phyloP scores from a whole-genome alignment of 2,888 invertebrate genomes.

The Volucella inflata region DNA sequence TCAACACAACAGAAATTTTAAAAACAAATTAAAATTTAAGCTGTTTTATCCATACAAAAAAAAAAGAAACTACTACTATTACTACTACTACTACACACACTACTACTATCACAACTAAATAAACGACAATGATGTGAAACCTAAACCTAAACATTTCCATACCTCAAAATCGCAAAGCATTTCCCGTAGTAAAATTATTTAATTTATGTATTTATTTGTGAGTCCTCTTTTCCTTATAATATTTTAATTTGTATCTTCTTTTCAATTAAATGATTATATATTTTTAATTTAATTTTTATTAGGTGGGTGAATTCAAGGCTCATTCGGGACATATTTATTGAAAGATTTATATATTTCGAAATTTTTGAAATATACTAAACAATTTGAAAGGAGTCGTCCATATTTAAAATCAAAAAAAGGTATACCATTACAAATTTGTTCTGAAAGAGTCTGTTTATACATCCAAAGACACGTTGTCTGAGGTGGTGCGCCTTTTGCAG shows the following conservation, averaged over 20 bases:
- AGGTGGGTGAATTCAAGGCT: no score
- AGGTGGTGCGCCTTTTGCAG: no score
- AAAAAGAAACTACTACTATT: conserved; percentile 10
- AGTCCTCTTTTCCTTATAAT: neutral
- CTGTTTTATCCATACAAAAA: conserved; percentile 19
- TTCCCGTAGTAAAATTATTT: neutral
- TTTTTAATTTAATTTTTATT: neutral
- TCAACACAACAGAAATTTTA: conserved; percentile 43
- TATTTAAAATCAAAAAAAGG: no score
- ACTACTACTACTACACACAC: conserved; percentile 1
- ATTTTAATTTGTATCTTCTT: neutral
- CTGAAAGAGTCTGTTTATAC: no score
- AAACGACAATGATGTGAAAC: conserved; percentile 23
- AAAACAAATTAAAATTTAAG: conserved; percentile 49
- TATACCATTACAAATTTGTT: no score
- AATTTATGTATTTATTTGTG: neutral
- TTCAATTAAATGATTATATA: neutral
- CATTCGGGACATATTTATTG: no score
- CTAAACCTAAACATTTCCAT: conserved; percentile 26
- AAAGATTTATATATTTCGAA: no score
- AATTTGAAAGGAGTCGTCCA: no score
- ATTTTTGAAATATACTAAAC: no score
- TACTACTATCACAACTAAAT: neutral
- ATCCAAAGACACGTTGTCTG: no score
- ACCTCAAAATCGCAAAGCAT: neutral